Percentiles rank a stretch among this genome's conserved stretches.
These are phyloP conservation scores for Ceriagrion tenellum DNA, from an alignment of 2,888 invertebrate species.

Conservation along the genomic window DNA sequence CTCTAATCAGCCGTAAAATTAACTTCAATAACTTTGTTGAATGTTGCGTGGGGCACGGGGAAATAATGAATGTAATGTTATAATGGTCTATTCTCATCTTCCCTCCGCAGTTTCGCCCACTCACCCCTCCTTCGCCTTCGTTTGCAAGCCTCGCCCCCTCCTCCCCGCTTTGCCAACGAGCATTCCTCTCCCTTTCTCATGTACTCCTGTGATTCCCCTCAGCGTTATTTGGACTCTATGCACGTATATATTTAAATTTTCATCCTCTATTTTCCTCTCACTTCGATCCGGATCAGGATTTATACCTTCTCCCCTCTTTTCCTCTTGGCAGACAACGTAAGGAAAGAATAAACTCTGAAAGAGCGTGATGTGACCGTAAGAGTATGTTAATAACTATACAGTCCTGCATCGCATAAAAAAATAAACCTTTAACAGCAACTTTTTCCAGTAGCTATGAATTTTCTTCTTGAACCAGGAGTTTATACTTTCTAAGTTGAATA, in stretches of 20 bases:
- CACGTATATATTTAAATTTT: neutral
- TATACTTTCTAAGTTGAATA: too few species aligned
- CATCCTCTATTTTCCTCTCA: too few species aligned
- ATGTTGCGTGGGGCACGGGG: conserved; percentile 63
- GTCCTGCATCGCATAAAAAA: too few species aligned
- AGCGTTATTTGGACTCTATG: neutral
- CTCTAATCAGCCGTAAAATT: conserved; percentile 73
- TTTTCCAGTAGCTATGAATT: too few species aligned
- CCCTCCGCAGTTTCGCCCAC: neutral
- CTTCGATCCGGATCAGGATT: too few species aligned
- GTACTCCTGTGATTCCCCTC: neutral
- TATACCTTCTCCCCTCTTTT: too few species aligned
- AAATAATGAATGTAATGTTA: conserved; percentile 60
- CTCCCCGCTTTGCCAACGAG: neutral
- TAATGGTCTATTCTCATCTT: conserved; percentile 50
- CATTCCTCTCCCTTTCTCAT: neutral
- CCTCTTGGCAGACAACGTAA: too few species aligned
- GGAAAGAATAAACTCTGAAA: too few species aligned
- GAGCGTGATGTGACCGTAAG: too few species aligned
- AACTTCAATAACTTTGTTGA: conserved; percentile 72
- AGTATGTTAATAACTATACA: too few species aligned
- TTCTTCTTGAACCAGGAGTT: too few species aligned
- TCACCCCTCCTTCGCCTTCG: neutral
- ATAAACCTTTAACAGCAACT: too few species aligned
- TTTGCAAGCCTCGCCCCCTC: neutral